A percentile compares a stretch with the other conserved stretches of the same genome.
These are phyloP conservation scores for Heptranchias perlo DNA, from an alignment of 2,113 vertebrate genomes.

Conservation along the genomic window DNA sequence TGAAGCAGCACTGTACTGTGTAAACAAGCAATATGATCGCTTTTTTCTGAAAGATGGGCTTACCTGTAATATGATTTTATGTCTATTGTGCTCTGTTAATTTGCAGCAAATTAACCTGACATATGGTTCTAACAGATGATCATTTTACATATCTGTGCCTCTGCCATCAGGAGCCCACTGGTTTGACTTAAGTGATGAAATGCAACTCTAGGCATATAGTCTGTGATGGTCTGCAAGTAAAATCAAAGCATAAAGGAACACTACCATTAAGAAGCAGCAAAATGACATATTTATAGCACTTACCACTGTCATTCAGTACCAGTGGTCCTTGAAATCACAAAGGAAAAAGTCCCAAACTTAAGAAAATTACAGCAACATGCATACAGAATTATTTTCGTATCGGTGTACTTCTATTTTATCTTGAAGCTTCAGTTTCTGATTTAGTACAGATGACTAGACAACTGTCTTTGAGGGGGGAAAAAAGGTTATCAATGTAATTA, in stretches of 20 bases:
- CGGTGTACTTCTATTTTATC: no score
- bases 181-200: background rate
- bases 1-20: background rate
- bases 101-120: background rate
- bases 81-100: background rate
- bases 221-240: background rate
- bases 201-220: background rate
- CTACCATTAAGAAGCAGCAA: conserved; percentile 34
- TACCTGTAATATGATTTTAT: background rate
- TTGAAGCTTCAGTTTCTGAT: background rate
- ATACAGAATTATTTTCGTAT: background rate
- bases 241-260: conserved; percentile 24
- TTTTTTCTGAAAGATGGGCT: background rate
- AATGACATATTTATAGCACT: conserved; percentile 10
- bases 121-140: background rate
- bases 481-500: background rate
- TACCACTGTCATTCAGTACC: conserved; percentile 1
- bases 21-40: background rate
- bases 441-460: background rate
- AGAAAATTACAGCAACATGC: background rate
- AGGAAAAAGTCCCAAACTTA: background rate
- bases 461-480: background rate
- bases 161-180: background rate
- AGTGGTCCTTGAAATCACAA: conserved; percentile 37
- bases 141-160: background rate